Evolutionary conservation across 2,888 invertebrate species (phyloP), one percentile per base, ranked within the genome.

Genomic region (Leptura quadrifasciata): DNA sequence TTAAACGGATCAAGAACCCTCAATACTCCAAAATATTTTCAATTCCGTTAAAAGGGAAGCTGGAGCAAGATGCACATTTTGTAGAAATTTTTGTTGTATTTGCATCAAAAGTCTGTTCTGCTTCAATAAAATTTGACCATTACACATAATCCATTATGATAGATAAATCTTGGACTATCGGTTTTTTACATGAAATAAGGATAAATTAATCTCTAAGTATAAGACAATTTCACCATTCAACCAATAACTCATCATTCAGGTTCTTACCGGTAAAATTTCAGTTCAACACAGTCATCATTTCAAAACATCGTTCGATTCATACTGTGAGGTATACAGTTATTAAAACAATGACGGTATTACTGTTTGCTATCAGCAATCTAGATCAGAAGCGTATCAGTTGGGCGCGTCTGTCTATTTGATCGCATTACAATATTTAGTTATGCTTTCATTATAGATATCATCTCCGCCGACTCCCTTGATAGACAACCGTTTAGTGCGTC

Each of bases 361-460:
- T 39, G 71, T 61, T 39, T 35, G 15, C 27, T 71, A 71, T 71
- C 71, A 27, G 61, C 61, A 21, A 61, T 71, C 57, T 57, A 71
- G 78, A 82, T 79, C 82, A 73, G 78, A 77, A 76, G 80, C 72
- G 65, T 77, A 83, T 81, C 83, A 77, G 81, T 78, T 72, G 81
- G 81, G 82, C 81, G 79, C 79, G 81, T 80, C 81, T 79, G 79
- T 80, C 82, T 82, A 83, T 86, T 86, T 86, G 87, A 87, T 88
- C 86, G 85, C 86, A 87, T 87, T 87, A 87, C 86, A 84, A 84
- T 87, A 87, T 88, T 87, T 87, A 85, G 88, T 85, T 86, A 87
- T 87, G 87, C 85, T 83, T 82, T 82, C 83, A 85, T 86, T 87
- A 81, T 79, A 84, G 86, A 86, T 87, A 85, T 81, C 76, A 87